Evolutionary conservation across 2,888 invertebrate genomes (phyloP).

Genomic region (Cepaea hortensis): DNA sequence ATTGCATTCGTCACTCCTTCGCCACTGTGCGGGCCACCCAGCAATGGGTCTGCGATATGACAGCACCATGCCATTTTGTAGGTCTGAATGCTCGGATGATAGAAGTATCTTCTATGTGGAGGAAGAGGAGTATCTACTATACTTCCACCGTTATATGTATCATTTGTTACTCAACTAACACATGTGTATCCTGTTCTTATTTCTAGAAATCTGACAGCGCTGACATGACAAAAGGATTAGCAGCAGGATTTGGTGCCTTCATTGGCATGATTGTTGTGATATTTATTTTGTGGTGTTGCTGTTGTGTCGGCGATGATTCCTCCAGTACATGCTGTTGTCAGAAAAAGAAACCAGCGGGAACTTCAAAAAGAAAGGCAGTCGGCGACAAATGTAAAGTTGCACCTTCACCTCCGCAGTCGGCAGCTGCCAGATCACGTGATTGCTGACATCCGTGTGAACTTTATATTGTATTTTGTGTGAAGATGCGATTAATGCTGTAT

Average conservation of each 20-base stretch:
- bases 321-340: not conserved
- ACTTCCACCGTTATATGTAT: no score
- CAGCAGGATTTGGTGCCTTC: conserved; percentile 60
- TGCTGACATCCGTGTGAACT: not conserved
- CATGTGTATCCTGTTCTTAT: not conserved
- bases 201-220: conserved; percentile 39
- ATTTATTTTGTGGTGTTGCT: conserved; percentile 58
- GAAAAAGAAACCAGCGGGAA: not conserved
- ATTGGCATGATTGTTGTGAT: conserved; percentile 55
- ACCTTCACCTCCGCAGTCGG: not conserved
- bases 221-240: conserved; percentile 58
- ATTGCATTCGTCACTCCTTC: no score
- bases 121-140: no score
- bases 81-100: no score
- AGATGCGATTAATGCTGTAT: no score
- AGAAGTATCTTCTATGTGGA: no score
- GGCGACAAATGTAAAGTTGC: not conserved
- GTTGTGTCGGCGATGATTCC: conserved; percentile 52
- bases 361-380: not conserved
- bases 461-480: no score
- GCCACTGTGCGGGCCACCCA: no score
- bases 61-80: no score
- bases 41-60: no score
- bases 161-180: no score
- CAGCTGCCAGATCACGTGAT: not conserved